Percentiles rank a stretch among this genome's conserved stretches.
Conservation (phyloP, 2,797 vertebrate species). For the Sternotherus odoratus region DNA sequence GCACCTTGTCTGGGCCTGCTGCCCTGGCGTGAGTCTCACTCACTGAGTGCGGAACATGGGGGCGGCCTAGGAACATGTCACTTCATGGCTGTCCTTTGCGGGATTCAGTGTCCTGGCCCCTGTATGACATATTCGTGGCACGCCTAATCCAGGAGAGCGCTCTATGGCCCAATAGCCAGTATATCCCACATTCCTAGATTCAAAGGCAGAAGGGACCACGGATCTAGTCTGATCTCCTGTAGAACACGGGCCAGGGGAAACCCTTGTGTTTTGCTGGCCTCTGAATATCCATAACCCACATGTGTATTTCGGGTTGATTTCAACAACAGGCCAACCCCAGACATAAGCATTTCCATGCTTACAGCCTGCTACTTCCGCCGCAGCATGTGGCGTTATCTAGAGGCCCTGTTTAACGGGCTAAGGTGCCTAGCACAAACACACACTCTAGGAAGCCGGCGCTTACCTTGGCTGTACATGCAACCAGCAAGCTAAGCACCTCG, state of each 20-base stretch:
- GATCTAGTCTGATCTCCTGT: background rate
- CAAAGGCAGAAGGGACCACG: background rate
- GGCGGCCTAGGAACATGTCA: background rate
- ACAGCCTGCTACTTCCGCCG: background rate
- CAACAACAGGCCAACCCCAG: background rate
- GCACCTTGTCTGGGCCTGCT: background rate
- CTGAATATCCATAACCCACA: background rate
- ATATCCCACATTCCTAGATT: background rate
- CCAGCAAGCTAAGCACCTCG: constrained; percentile 88
- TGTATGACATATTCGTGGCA: background rate
- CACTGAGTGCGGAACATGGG: background rate
- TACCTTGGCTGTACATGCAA: constrained; percentile 87
- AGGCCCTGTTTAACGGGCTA: background rate
- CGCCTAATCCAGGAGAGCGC: background rate
- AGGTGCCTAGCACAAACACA: background rate
- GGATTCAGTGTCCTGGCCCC: background rate
- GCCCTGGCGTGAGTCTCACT: no score
- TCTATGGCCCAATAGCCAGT: background rate
- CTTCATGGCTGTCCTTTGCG: background rate
- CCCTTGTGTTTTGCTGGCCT: background rate
- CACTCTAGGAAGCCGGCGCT: background rate
- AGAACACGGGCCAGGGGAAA: background rate
- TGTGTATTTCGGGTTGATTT: background rate
- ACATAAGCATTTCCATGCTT: background rate
- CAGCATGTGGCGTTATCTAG: background rate